A percentile compares a stretch with the other conserved stretches of the same genome.
phyloP scores from a whole-genome alignment of 2,113 vertebrate species.

The Hipposideros armiger region DNA sequence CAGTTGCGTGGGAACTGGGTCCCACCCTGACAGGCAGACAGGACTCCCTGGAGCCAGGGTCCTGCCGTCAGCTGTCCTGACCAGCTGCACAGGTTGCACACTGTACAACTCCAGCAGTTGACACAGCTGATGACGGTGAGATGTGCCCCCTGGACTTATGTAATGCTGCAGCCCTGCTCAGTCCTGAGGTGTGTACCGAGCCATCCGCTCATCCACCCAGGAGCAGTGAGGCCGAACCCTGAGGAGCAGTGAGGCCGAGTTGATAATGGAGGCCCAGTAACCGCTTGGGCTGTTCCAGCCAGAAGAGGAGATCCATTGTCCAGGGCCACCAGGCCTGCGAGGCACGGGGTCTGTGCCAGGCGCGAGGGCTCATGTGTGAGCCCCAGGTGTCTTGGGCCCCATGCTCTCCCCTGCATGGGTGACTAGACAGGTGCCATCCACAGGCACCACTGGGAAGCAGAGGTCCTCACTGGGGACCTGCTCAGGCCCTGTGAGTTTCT shows the following conservation, averaged over 20 bases:
- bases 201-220: not conserved
- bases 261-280: not conserved
- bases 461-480: not conserved
- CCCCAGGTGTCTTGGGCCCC: not conserved
- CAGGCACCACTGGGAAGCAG: no score
- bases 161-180: no score
- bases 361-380: not conserved
- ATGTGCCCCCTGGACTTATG: not conserved
- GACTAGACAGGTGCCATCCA: not conserved
- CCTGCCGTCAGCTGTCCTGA: not conserved
- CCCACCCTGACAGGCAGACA: not conserved
- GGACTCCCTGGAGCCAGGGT: not conserved
- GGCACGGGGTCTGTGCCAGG: not conserved
- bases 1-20: not conserved
- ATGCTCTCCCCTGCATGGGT: accelerated
- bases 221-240: no score
- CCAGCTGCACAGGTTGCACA: not conserved
- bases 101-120: not conserved
- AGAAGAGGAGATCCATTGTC: not conserved
- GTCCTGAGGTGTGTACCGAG: not conserved
- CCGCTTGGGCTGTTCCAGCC: not conserved
- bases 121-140: not conserved
- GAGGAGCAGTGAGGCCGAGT: not conserved
- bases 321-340: not conserved
- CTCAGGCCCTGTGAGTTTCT: not conserved